Conservation (phyloP, 2,888 invertebrate genomes). For the Melikaiella ostensackeni region DNA sequence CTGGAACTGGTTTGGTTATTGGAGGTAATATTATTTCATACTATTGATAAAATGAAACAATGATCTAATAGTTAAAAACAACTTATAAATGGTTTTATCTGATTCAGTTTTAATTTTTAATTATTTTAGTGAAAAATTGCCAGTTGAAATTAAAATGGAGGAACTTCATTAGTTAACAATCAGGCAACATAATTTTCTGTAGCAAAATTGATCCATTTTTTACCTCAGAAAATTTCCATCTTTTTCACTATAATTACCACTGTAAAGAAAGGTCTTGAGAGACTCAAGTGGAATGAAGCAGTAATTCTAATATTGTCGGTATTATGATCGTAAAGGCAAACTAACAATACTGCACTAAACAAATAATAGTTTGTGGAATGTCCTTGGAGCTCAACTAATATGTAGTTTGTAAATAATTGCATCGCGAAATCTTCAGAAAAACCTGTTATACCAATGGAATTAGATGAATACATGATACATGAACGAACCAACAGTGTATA, state of each 20-base stretch:
- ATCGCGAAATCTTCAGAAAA: background rate
- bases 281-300: background rate
- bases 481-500: background rate
- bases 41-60: background rate
- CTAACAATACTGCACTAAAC: conserved; percentile 4
- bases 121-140: background rate
- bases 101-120: background rate
- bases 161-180: background rate
- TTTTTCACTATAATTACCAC: background rate
- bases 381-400: background rate
- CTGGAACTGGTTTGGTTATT: conserved; percentile 36
- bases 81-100: no score
- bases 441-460: background rate
- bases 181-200: background rate
- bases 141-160: background rate
- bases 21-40: conserved; percentile 5
- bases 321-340: background rate
- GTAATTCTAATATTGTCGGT: conserved; percentile 6
- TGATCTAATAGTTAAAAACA: no score
- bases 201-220: no score
- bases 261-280: background rate
- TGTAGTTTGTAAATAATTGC: conserved; percentile 12
- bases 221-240: background rate
- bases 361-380: conserved; percentile 24
- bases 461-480: background rate